phyloP scores from a whole-genome alignment of 2,888 invertebrate genomes.

The Subacronicta megacephala region DNA sequence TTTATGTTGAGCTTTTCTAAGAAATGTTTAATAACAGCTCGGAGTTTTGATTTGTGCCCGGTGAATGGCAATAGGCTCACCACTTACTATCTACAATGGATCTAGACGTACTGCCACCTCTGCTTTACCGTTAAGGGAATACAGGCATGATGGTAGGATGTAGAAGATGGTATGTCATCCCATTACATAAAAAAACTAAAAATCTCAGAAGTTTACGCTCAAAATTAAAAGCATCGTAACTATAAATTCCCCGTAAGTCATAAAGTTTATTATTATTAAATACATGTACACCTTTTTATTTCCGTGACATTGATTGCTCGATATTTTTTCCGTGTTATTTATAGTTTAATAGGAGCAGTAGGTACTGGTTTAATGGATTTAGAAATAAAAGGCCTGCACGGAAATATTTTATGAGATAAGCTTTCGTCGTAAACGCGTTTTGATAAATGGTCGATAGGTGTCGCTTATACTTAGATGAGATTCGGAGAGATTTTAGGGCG shows the following conservation, averaged over 20 bases:
- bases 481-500: not conserved
- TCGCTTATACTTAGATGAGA: not conserved
- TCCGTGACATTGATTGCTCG: conserved; percentile 58
- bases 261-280: conserved; percentile 60
- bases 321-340: conserved; percentile 51
- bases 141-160: too few species aligned
- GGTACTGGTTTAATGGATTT: conserved; percentile 35
- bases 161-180: too few species aligned
- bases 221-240: conserved; percentile 51
- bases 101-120: too few species aligned
- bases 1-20: too few species aligned
- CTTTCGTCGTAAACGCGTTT: conserved; percentile 29
- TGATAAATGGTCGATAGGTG: conserved; percentile 24
- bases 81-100: too few species aligned
- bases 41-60: too few species aligned
- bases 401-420: conserved; percentile 30
- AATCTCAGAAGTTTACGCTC: conserved; percentile 24
- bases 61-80: too few species aligned
- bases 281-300: conserved; percentile 55
- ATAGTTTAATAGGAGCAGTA: conserved; percentile 49
- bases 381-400: conserved; percentile 26
- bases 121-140: too few species aligned
- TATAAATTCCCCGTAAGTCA: conserved; percentile 43
- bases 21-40: too few species aligned
- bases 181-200: too few species aligned